phyloP scores from a whole-genome alignment of 2,888 invertebrate species.

The Odontomyia ornata region DNA sequence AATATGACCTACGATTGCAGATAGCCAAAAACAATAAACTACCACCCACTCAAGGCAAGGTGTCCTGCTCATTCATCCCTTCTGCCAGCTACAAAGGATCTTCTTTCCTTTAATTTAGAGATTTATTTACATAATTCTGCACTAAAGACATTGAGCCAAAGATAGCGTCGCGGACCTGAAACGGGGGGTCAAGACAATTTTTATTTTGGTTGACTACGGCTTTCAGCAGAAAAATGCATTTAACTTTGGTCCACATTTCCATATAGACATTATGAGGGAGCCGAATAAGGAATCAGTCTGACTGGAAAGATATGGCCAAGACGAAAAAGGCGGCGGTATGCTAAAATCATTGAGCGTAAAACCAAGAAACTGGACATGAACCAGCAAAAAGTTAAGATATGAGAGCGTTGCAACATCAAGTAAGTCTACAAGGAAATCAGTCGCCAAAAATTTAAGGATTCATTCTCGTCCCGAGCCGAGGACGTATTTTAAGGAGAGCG shows the following conservation, averaged over 20 bases:
- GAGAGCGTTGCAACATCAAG: background rate
- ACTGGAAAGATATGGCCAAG: background rate
- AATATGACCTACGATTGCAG: slow-evolving; percentile 50
- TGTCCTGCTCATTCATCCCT: background rate
- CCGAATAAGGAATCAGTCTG: background rate
- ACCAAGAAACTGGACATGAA: slow-evolving; percentile 39
- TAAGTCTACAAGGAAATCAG: slow-evolving; percentile 36
- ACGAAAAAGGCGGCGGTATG: slow-evolving; percentile 4
- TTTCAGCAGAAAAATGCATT: slow-evolving; percentile 41
- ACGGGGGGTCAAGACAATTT: background rate
- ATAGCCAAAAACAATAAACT: slow-evolving; percentile 26
- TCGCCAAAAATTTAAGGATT: slow-evolving; percentile 38
- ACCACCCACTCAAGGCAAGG: slow-evolving; percentile 22
- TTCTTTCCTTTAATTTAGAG: slow-evolving; percentile 50
- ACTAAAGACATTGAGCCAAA: slow-evolving; percentile 48
- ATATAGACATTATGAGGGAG: slow-evolving; percentile 35
- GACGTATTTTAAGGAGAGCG: slow-evolving; percentile 36
- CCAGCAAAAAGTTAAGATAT: slow-evolving; percentile 25
- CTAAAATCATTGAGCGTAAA: slow-evolving; percentile 3
- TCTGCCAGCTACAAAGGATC: slow-evolving; percentile 9
- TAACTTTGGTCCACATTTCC: slow-evolving; percentile 30
- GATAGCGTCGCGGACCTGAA: background rate
- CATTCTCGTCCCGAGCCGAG: slow-evolving; percentile 18
- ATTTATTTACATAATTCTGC: slow-evolving; percentile 54
- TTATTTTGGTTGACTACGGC: background rate